Percentiles rank a stretch among this genome's conserved stretches.
Conservation (phyloP, 37 sponge, comb jelly and placozoan species). For the Petrosia ficiformis region DNA sequence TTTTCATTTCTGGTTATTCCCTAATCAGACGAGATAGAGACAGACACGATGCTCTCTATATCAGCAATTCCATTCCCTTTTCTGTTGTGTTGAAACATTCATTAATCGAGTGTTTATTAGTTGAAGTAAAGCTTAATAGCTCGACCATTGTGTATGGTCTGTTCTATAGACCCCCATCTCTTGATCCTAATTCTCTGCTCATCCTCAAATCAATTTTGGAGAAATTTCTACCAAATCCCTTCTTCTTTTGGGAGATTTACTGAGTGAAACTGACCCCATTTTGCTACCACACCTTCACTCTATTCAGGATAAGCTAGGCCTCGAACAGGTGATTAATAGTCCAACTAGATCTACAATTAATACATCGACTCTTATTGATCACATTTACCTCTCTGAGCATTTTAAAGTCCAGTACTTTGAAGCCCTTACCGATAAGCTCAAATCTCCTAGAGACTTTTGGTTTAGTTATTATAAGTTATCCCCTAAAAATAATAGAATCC, state of each 20-base stretch:
- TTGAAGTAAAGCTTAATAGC: no score
- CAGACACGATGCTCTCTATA: background rate
- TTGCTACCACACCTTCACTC: background rate
- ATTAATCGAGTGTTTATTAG: background rate
- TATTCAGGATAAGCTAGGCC: background rate
- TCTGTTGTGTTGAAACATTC: background rate
- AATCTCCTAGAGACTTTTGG: background rate
- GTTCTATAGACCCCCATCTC: no score
- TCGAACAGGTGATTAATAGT: background rate
- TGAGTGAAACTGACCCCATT: no score
- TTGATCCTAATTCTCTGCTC: no score
- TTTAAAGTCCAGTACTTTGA: background rate
- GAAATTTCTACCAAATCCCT: background rate
- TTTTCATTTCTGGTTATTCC: no score
- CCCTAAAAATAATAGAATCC: background rate
- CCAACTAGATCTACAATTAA: background rate
- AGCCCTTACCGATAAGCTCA: background rate
- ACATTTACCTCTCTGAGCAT: background rate
- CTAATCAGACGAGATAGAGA: no score
- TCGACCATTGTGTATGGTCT: no score
- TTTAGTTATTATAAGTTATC: background rate
- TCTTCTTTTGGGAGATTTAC: conserved; percentile 2
- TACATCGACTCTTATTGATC: conserved; percentile 10
- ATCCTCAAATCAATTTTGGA: no score
- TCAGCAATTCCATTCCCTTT: conserved; percentile 1